Evolutionary conservation across 2,888 invertebrate species (phyloP).

Genomic region (Drosophila cracens): DNA sequence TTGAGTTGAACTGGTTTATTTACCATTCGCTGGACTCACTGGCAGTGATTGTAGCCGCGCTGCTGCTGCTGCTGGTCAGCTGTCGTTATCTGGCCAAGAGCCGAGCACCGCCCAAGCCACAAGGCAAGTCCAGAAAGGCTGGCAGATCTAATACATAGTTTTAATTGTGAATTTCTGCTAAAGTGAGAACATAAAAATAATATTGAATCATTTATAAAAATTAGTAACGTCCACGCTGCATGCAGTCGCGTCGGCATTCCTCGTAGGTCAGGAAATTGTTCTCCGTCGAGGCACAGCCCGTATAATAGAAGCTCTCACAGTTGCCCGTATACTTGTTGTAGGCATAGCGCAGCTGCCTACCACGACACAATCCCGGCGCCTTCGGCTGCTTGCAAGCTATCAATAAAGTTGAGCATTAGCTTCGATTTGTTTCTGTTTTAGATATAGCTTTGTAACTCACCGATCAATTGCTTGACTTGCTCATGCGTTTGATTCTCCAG

Average conservation of each 20-base stretch:
- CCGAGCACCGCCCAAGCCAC: not conserved
- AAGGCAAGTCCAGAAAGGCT: constrained; percentile 7
- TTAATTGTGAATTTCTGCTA: not conserved
- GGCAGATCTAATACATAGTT: constrained; percentile 14
- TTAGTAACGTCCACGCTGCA: constrained; percentile 74
- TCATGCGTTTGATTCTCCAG: constrained; percentile 62
- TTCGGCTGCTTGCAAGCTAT: constrained; percentile 77
- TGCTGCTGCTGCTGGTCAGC: constrained; percentile 10
- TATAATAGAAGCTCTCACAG: constrained; percentile 81
- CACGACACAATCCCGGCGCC: constrained; percentile 75
- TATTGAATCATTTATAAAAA: constrained; percentile 1
- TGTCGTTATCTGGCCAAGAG: not conserved
- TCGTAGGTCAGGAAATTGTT: constrained; percentile 81
- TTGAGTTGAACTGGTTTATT: constrained; percentile 79
- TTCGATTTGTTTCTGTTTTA: not conserved
- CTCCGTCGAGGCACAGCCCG: constrained; percentile 76
- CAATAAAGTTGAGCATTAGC: no score
- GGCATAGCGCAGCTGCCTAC: constrained; percentile 76
- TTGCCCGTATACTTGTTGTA: constrained; percentile 73
- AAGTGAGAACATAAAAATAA: constrained; percentile 8
- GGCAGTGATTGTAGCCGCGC: constrained; percentile 33
- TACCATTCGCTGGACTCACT: constrained; percentile 83
- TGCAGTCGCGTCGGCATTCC: constrained; percentile 81
- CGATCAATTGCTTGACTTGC: constrained; percentile 46
- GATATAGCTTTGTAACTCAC: constrained; percentile 34